A percentile compares a stretch with the other conserved stretches of the same genome.
Evolutionary conservation across 2,888 invertebrate species (phyloP).

Genomic region (Cephus pygmeus): DNA sequence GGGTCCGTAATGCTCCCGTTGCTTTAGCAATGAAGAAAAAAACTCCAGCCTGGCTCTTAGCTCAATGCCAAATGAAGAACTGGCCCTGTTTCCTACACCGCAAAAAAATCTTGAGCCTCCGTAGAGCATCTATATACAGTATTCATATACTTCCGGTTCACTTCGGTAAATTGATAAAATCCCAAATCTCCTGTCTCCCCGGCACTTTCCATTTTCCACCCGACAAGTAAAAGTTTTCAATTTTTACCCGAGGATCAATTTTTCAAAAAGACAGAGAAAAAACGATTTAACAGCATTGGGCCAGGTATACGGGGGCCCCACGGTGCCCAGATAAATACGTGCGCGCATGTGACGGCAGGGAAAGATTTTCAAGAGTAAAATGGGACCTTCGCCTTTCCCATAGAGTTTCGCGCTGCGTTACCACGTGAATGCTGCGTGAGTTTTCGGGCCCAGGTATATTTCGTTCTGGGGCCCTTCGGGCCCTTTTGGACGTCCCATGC

Average conservation of each 20-base stretch:
- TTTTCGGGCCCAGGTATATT: constrained; percentile 1
- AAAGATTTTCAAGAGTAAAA: background rate
- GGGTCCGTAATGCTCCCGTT: constrained; percentile 1
- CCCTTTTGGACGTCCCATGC: background rate
- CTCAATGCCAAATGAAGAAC: background rate
- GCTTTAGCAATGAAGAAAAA: background rate
- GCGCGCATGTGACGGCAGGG: background rate
- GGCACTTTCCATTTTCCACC: background rate
- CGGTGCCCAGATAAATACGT: constrained; percentile 2
- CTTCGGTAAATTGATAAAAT: background rate
- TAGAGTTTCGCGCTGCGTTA: background rate
- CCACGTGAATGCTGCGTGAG: background rate
- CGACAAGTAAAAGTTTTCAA: background rate
- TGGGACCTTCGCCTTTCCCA: background rate
- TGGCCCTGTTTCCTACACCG: background rate
- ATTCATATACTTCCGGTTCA: background rate
- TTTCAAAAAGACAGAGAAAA: background rate
- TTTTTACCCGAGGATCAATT: background rate
- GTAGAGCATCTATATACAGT: background rate
- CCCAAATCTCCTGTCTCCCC: background rate
- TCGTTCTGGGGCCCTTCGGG: background rate
- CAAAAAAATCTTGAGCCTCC: background rate
- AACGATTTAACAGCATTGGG: background rate
- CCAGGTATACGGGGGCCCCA: background rate
- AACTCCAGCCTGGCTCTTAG: background rate